phyloP scores from a whole-genome alignment of 1,140 invertebrate genomes.

The Drosophila varians region DNA sequence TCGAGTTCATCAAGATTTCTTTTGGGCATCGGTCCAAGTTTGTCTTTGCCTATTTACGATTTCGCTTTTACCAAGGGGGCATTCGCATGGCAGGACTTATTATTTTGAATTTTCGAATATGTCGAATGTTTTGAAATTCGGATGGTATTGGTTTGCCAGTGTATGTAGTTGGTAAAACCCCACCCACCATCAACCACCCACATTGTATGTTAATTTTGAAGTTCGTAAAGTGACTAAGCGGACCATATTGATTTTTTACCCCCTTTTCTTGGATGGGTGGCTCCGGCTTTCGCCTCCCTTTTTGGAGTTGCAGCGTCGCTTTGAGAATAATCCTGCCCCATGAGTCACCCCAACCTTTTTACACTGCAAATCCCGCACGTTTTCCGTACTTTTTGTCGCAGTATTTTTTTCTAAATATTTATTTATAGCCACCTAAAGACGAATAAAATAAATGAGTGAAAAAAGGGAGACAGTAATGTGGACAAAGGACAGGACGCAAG shows the following conservation, averaged over 20 bases:
- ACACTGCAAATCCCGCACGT: constrained; percentile 1
- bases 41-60: constrained; percentile 16
- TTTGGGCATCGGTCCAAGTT: constrained; percentile 61
- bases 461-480: too few species aligned
- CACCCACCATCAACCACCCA: background rate
- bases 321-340: constrained; percentile 27
- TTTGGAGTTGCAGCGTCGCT: constrained; percentile 13
- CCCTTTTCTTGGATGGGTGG: background rate
- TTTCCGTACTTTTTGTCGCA: too few species aligned
- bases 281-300: constrained; percentile 8
- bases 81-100: constrained; percentile 32
- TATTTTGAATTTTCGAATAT: constrained; percentile 35
- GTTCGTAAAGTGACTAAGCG: constrained; percentile 49
- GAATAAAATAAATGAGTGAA: constrained; percentile 57
- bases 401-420: constrained; percentile 42
- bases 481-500: too few species aligned
- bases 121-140: background rate
- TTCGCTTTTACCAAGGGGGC: constrained; percentile 24
- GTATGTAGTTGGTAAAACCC: background rate
- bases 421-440: constrained; percentile 58
- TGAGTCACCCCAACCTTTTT: constrained; percentile 64
- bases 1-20: constrained; percentile 45
- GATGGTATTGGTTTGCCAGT: background rate
- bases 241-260: constrained; percentile 71
- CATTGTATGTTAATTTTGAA: constrained; percentile 28